Base-by-base conservation (phyloP, 2,888 invertebrate species). In the Rugalucina vietnamica region DNA sequence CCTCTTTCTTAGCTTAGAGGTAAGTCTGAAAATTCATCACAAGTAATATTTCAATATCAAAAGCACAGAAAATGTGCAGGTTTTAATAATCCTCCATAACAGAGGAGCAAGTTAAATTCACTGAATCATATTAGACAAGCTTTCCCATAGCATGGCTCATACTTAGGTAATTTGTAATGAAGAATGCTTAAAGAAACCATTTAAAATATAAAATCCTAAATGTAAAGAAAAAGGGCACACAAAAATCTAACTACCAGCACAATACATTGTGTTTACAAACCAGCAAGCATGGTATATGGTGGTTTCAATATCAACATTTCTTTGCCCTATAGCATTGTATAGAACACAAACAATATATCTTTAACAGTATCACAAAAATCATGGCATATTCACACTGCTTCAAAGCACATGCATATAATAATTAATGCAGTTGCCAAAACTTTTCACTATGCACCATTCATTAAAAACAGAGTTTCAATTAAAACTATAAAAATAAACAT, bases 381-480 rank as follows among this genome's bases (percentile, higher is more conserved):
- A n/a, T n/a, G n/a, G n/a, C n/a, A n/a, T n/a, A n/a, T n/a, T n/a
- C n/a, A 65, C 65, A 34, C 21, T 34, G 21, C 8, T 21, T 65
- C 29, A 27, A 5, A 60, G 27, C 65, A 65, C 29, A 65, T 5
- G 65, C 65, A 34, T 18, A 12, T 32, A 65, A 34, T 21, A 12
- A 4, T 1, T 34, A 18, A 1, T 34, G 34, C 21, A 34, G 10
- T 18, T 12, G 8, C 8, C 8, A 18, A 8, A 43, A 43, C 65
- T 34, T 18, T 34, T 10, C 34, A 37, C 12, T 24, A 85, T 87
- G 85, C 87, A 87, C 87, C 87, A 81, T 83, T 73, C 84, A 39
- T 81, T 85, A 84, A 84, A 88, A 88, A 88, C 86, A 88, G 88
- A 88, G 88, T 85, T 88, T 86, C 88, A 81, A 78, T 85, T 80